A percentile compares a stretch with the other conserved stretches of the same genome.
Evolutionary conservation across 1,140 invertebrate genomes (phyloP).

Genomic region (Helicorthomorpha holstii): DNA sequence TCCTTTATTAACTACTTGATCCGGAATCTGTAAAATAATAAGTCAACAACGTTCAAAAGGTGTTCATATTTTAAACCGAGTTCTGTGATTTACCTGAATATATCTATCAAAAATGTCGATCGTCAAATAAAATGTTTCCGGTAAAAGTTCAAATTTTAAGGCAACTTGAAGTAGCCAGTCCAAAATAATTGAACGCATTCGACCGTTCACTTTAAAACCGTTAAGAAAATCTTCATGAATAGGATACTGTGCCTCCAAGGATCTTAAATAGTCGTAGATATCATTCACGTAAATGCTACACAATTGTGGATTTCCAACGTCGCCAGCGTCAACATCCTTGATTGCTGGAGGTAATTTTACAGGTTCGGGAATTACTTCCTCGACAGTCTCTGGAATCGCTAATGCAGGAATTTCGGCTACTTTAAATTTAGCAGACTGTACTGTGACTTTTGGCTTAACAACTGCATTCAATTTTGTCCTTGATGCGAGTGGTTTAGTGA

Average conservation of each 20-base stretch:
- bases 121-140: constrained; percentile 80
- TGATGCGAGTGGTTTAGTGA: no score
- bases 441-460: no score
- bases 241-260: constrained; percentile 39
- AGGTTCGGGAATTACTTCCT: no score
- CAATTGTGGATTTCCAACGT: constrained; percentile 52
- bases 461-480: no score
- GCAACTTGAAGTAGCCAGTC: constrained; percentile 94
- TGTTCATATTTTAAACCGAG: no score
- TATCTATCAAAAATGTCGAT: constrained; percentile 80
- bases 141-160: constrained; percentile 62
- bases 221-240: constrained; percentile 42
- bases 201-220: constrained; percentile 46
- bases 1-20: no score
- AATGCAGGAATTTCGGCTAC: no score
- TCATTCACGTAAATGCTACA: constrained; percentile 67
- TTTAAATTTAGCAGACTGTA: no score
- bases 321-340: constrained; percentile 59
- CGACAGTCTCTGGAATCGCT: no score
- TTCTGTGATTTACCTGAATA: constrained; percentile 75
- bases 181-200: constrained; percentile 73
- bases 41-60: no score
- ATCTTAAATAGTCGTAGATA: constrained; percentile 60
- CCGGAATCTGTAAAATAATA: no score
- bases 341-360: no score